Evolutionary conservation across 2,797 vertebrate genomes (phyloP).

Genomic region (Uromys caudimaculatus): DNA sequence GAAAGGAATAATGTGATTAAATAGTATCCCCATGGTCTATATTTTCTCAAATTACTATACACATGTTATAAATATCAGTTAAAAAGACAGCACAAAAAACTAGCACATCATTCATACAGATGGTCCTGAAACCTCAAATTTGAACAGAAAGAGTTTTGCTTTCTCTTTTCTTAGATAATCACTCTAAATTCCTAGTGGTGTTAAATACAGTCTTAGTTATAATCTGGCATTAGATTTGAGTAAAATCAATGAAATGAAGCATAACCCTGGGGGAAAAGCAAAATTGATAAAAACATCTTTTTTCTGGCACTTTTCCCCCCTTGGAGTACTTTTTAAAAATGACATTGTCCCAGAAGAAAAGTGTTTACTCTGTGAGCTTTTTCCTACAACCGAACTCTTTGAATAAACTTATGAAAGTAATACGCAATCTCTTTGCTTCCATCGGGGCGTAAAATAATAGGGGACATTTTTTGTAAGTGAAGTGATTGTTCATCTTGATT

Average conservation of each 20-base stretch:
- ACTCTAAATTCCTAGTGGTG: constrained; percentile 1
- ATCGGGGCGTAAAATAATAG: constrained; percentile 43
- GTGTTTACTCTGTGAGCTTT: constrained; percentile 21
- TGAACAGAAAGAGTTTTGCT: neutral
- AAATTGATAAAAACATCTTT: constrained; percentile 6
- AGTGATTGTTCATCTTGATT: constrained; percentile 48
- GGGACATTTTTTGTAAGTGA: constrained; percentile 27
- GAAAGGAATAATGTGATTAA: constrained; percentile 53
- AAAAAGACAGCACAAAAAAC: constrained; percentile 39
- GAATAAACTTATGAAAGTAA: constrained; percentile 52
- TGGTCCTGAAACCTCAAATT: constrained; percentile 54
- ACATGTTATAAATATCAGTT: neutral
- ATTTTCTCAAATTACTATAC: constrained; percentile 49
- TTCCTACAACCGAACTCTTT: constrained; percentile 57
- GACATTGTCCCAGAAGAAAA: constrained; percentile 6
- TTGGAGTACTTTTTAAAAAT: constrained; percentile 43
- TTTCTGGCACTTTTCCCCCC: neutral
- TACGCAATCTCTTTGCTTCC: constrained; percentile 44
- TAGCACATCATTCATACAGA: neutral
- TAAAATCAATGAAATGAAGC: constrained; percentile 35
- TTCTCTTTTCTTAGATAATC: constrained; percentile 27
- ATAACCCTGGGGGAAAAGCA: constrained; percentile 53
- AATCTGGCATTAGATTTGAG: constrained; percentile 52
- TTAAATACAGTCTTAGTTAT: constrained; percentile 30
- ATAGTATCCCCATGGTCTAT: constrained; percentile 25